Evolutionary conservation across 1,140 invertebrate genomes (phyloP).

Genomic region (Ceratina japonica): DNA sequence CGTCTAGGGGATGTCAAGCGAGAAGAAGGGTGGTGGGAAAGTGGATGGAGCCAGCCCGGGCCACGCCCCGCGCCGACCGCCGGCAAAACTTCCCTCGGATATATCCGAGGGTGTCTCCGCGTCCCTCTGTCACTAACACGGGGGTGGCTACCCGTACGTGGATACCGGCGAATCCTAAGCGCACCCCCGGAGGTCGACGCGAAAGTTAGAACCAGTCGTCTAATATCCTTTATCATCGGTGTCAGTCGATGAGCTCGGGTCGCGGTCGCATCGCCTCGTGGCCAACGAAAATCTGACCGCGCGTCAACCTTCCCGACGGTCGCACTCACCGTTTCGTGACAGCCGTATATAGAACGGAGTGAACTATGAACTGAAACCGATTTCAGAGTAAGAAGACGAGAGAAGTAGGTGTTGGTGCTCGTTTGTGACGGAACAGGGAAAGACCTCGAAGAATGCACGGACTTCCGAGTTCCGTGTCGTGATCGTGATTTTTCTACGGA

Average conservation of each 20-base stretch:
- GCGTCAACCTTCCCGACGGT: no score
- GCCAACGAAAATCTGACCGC: not conserved
- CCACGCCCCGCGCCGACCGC: conserved; percentile 50
- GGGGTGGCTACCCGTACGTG: conserved; percentile 53
- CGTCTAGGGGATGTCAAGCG: conserved; percentile 30
- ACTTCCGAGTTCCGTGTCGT: not conserved
- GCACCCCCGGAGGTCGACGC: conserved; percentile 48
- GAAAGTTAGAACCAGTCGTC: conserved; percentile 44
- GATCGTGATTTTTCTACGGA: not conserved
- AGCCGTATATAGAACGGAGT: no score
- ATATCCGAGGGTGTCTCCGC: conserved; percentile 58
- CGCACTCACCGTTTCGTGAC: no score
- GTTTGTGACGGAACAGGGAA: conserved; percentile 3
- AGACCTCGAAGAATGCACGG: not conserved
- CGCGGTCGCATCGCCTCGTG: conserved; percentile 34
- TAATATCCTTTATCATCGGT: conserved; percentile 60
- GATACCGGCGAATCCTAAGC: conserved; percentile 50
- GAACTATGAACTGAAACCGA: no score
- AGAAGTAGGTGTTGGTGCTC: not conserved
- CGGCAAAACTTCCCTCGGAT: conserved; percentile 42
- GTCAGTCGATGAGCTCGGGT: conserved; percentile 52
- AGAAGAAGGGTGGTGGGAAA: conserved; percentile 58
- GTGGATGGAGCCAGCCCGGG: conserved; percentile 51
- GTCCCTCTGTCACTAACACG: conserved; percentile 55
- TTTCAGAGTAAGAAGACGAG: not conserved